Evolutionary conservation across 2,113 vertebrate species (phyloP).

Genomic region (Xiphorhynchus elegans): DNA sequence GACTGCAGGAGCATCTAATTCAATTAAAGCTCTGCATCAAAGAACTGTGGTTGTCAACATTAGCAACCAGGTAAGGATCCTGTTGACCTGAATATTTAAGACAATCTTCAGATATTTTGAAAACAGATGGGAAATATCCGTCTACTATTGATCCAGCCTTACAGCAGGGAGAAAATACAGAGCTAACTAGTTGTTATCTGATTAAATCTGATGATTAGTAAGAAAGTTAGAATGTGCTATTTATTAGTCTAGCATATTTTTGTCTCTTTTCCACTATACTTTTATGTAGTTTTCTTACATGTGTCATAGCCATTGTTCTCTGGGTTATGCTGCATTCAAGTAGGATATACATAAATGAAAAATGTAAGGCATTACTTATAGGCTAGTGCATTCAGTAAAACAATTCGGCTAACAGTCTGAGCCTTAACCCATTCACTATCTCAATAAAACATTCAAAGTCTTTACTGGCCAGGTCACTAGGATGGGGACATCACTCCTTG

Average conservation of each 20-base stretch:
- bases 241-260: not conserved
- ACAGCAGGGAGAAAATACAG: not conserved
- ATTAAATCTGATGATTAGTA: not conserved
- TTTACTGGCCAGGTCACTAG: not conserved
- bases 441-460: not conserved
- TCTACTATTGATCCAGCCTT: not conserved
- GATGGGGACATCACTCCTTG: not conserved
- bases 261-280: not conserved
- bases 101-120: not conserved
- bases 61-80: not conserved
- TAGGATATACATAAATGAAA: not conserved
- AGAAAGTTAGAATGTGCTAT: not conserved
- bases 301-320: not conserved
- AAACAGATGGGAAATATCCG: not conserved
- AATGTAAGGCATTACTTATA: not conserved
- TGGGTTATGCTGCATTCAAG: not conserved
- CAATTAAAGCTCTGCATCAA: conserved; percentile 55
- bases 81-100: conserved; percentile 24
- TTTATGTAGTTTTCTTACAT: not conserved
- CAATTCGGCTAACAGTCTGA: not conserved
- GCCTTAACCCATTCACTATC: not conserved
- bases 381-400: not conserved
- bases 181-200: not conserved
- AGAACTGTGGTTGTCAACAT: not conserved
- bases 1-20: conserved; percentile 41